Conservation (phyloP, 2,797 vertebrate species). For the Columba guinea region DNA sequence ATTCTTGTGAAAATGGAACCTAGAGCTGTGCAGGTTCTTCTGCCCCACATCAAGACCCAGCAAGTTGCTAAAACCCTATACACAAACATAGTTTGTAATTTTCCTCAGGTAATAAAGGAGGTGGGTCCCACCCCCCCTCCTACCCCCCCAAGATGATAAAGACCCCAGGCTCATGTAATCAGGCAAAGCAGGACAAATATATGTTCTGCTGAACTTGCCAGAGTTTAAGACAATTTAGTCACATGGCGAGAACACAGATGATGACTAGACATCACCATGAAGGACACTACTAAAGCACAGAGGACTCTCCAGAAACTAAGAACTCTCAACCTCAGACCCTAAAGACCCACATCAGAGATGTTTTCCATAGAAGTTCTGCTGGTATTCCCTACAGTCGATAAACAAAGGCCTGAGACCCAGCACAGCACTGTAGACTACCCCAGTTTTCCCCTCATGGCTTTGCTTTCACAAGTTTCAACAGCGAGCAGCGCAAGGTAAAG, state of each 20-base stretch:
- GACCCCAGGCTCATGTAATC: neutral
- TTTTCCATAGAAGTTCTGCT: neutral
- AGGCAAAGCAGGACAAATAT: neutral
- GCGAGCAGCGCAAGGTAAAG: neutral
- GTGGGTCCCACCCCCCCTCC: no score
- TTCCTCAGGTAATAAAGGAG: neutral
- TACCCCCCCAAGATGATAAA: neutral
- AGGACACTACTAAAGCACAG: neutral
- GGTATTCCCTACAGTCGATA: neutral
- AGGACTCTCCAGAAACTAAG: neutral
- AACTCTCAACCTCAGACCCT: neutral
- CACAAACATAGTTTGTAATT: neutral
- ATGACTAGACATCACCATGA: neutral
- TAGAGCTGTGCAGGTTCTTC: neutral
- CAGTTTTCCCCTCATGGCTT: neutral
- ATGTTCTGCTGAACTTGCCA: neutral
- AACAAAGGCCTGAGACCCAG: neutral
- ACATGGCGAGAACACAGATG: neutral
- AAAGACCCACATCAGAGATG: neutral
- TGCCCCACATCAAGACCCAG: neutral
- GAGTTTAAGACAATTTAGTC: neutral
- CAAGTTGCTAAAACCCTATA: neutral
- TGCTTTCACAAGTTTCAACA: neutral
- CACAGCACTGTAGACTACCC: rapidly evolving
- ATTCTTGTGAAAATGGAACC: neutral